A percentile compares a stretch with the other conserved stretches of the same genome.
Evolutionary conservation across 2,888 invertebrate genomes (phyloP).

Genomic region (Metacarcinus magister): DNA sequence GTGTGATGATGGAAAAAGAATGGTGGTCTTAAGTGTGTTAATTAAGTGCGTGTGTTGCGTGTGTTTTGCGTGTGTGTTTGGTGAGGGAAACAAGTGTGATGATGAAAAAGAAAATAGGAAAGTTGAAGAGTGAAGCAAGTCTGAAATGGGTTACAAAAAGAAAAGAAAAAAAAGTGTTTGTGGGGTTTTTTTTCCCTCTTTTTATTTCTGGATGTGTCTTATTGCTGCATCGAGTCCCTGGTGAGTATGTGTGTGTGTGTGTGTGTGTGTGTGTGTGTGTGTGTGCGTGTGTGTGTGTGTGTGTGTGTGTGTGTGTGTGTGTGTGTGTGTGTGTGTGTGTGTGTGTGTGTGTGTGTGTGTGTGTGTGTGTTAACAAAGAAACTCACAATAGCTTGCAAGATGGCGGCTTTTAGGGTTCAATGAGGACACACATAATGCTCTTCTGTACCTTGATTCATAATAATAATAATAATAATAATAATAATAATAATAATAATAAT

Average conservation of each 20-base stretch:
- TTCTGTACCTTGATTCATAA: neutral
- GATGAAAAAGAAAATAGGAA: neutral
- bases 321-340: neutral
- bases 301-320: neutral
- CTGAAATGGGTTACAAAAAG: neutral
- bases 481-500: neutral
- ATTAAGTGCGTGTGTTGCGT: too few relatives aligned
- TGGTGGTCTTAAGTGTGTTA: too few relatives aligned
- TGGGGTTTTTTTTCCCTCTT: neutral
- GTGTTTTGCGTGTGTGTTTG: too few relatives aligned
- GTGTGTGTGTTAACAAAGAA: too few relatives aligned
- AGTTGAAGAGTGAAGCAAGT: neutral
- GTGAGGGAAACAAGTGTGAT: neutral
- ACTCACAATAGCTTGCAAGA: neutral
- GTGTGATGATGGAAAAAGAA: neutral
- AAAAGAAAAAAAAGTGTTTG: neutral
- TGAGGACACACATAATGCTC: neutral
- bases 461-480: neutral
- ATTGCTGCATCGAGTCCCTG: neutral
- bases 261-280: constrained; percentile 37
- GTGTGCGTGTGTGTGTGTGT: neutral
- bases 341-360: neutral
- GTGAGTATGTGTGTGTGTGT: neutral
- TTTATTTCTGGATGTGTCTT: neutral
- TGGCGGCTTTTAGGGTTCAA: neutral